Evolutionary conservation across 2,113 vertebrate genomes (phyloP), one percentile per base, ranked within the genome.

Genomic region (Callipepla squamata): DNA sequence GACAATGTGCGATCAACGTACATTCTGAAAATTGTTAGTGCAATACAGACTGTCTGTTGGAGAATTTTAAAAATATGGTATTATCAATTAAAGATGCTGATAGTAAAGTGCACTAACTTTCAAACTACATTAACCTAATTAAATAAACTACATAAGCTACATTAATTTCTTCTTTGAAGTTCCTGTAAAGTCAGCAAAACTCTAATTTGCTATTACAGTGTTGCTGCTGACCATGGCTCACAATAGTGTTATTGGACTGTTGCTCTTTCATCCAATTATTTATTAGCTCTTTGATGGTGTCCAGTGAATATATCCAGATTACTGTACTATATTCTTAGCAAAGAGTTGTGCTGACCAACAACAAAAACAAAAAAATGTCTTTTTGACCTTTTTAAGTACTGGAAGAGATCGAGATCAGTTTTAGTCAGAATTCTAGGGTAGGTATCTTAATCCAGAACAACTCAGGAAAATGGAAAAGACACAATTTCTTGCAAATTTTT

Each of bases 91-190:
- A 86, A 88, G 12, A 53, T 34, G 13, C 51, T 86, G 48, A 61
- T 86, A 68, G 44, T 75, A 72, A 89, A 80, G 53, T 82, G 55
- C 16, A 13, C n/a, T 61, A 67, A 65, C n/a, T 76, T 30, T 92
- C 18, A 69, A 83, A 88, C 22, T 57, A 17, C 51, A 84, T 90
- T 92, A 90, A 20, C 7, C 32, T 91, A 88, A 92, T 72, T 63
- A 63, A 94, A 83, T 81, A 85, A 88, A 84, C 44, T 63, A 22
- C 28, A n/a, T 53, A 81, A 85, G 84, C 21, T 47, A 7, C 40
- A 74, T 80, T 70, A 70, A 65, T 94, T 21, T 90, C 61, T 92
- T 82, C 92, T 93, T 65, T 58, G n/a, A 84, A 89, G 44, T 86
- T 86, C 4, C 58, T 90, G 57, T 95, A 82, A 93, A 80, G 83